phyloP scores from a whole-genome alignment of 1,140 invertebrate species.

The Panagrolaimus sp. region DNA sequence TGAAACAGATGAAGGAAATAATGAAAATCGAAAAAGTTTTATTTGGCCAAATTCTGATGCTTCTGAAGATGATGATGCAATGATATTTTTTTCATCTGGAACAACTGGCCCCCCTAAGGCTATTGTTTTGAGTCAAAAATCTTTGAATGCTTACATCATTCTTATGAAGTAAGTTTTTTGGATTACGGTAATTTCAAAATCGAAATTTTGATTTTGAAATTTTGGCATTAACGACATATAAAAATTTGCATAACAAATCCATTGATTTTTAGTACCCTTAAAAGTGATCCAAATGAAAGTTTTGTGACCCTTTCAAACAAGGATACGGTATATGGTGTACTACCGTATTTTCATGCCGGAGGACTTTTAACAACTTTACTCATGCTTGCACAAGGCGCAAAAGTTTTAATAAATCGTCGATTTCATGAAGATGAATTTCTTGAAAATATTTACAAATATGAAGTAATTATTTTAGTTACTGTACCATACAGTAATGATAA shows the following conservation, averaged over 20 bases:
- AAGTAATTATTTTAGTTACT: constrained; percentile 15
- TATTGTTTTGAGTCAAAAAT: constrained; percentile 25
- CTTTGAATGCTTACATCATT: constrained; percentile 31
- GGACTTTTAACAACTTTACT: constrained; percentile 37
- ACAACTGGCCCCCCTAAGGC: constrained; percentile 41
- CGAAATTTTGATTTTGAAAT: background rate
- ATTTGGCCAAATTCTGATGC: background rate
- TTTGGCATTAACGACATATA: background rate
- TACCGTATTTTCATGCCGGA: constrained; percentile 45
- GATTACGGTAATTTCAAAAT: background rate
- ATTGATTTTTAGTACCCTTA: background rate
- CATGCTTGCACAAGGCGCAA: constrained; percentile 34
- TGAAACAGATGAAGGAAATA: background rate
- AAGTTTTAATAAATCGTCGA: constrained; percentile 27
- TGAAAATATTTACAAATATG: constrained; percentile 25
- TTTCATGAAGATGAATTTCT: constrained; percentile 32
- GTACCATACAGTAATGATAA: background rate
- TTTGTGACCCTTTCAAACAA: constrained; percentile 8
- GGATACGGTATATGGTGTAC: constrained; percentile 29
- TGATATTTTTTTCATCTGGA: constrained; percentile 48
- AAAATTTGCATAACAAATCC: too few relatives aligned
- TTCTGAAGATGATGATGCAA: constrained; percentile 1
- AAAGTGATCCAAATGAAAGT: background rate
- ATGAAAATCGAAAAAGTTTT: background rate
- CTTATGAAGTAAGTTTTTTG: constrained; percentile 18